Percentiles rank a stretch among this genome's conserved stretches.
phyloP scores from a whole-genome alignment of 2,888 invertebrate species.

The Pocota personata region DNA sequence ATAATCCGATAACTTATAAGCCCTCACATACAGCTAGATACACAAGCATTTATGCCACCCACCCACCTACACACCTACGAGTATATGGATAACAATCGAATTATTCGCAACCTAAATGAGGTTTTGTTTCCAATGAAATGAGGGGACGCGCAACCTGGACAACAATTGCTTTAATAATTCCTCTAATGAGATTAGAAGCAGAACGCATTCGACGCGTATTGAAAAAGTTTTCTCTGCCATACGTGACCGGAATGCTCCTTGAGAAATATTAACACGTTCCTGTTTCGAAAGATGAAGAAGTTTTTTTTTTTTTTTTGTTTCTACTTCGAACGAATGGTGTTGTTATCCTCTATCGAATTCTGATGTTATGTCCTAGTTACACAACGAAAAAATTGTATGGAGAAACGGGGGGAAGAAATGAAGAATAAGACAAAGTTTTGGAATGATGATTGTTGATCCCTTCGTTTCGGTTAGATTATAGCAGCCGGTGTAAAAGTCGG shows the following conservation, averaged over 20 bases:
- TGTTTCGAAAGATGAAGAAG: slow-evolving; percentile 41
- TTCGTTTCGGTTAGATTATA: slow-evolving; percentile 60
- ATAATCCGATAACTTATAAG: not conserved
- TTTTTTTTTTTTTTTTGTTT: slow-evolving; percentile 27
- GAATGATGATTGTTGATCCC: slow-evolving; percentile 67
- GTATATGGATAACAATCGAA: slow-evolving; percentile 49
- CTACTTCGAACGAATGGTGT: slow-evolving; percentile 37
- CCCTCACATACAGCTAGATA: not conserved
- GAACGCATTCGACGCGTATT: slow-evolving; percentile 73
- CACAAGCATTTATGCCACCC: no score
- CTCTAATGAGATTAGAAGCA: slow-evolving; percentile 73
- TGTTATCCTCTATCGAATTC: slow-evolving; percentile 67
- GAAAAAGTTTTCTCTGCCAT: slow-evolving; percentile 70
- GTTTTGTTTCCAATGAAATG: slow-evolving; percentile 66
- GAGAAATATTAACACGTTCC: slow-evolving; percentile 70
- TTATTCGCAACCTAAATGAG: slow-evolving; percentile 69
- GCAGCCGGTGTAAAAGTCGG: slow-evolving; percentile 27
- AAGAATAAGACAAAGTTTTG: slow-evolving; percentile 48
- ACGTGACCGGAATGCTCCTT: slow-evolving; percentile 68
- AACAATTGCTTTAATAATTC: slow-evolving; percentile 73
- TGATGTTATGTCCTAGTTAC: slow-evolving; percentile 67
- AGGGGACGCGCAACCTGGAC: slow-evolving; percentile 59
- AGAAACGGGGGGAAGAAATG: not conserved
- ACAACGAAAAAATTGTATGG: not conserved
- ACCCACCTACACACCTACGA: not conserved